Percentiles rank a stretch among this genome's conserved stretches.
Evolutionary conservation across 53 echinoderm and acorn worm species (phyloP).

Genomic region (Temnopleurus reevesii): DNA sequence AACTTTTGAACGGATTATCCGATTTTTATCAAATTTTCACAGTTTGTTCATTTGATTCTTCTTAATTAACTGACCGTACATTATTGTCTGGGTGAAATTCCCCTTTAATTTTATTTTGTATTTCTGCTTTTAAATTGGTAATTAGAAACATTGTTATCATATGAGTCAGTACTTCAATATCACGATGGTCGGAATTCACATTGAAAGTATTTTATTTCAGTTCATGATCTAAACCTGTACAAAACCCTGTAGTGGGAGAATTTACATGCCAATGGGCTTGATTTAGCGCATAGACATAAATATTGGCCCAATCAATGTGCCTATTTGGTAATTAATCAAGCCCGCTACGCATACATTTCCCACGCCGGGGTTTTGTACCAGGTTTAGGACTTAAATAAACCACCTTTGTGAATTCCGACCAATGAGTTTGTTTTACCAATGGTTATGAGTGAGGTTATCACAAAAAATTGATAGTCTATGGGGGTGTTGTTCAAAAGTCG

Average conservation of each 20-base stretch:
- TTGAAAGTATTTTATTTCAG: too few species aligned
- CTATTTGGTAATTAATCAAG: too few species aligned
- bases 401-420: too few species aligned
- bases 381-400: too few species aligned
- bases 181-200: too few species aligned
- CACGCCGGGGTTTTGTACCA: too few species aligned
- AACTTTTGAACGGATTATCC: not conserved
- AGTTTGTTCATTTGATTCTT: not conserved
- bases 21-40: conserved; percentile 4
- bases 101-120: not conserved
- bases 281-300: too few species aligned
- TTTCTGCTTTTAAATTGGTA: not conserved
- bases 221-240: too few species aligned
- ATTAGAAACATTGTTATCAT: not conserved
- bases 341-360: too few species aligned
- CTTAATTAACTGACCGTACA: not conserved
- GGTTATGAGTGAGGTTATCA: not conserved
- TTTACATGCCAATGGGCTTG: too few species aligned
- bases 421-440: not conserved
- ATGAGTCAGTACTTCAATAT: not conserved
- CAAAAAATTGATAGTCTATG: not conserved
- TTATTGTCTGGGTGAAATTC: not conserved
- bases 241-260: too few species aligned
- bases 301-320: too few species aligned
- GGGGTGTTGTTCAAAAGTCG: not conserved